Conservation (phyloP, 2,888 invertebrate genomes). For the Caenorhabditis becei region DNA sequence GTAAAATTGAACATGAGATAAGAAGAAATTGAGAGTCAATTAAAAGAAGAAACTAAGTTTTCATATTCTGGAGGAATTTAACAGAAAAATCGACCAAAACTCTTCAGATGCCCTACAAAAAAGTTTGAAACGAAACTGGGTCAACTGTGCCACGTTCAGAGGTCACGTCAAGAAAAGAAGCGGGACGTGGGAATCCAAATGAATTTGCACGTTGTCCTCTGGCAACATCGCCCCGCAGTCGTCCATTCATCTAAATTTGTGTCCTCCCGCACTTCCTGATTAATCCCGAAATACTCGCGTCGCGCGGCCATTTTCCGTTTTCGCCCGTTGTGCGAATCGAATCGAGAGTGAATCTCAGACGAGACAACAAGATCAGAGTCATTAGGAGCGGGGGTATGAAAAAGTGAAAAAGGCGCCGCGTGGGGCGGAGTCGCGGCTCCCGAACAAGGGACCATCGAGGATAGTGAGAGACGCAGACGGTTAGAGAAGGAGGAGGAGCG, state of each 20-base stretch:
- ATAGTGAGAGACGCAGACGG: slow-evolving; percentile 26
- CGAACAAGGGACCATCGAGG: background rate
- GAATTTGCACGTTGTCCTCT: background rate
- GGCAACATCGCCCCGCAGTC: background rate
- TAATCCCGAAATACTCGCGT: slow-evolving; percentile 10
- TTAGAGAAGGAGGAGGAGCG: slow-evolving; percentile 18
- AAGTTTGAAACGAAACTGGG: no score
- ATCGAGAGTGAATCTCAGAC: background rate
- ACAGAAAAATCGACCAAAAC: no score
- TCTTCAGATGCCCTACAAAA: no score
- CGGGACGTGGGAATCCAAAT: no score
- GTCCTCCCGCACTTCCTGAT: slow-evolving; percentile 17
- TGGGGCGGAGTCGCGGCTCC: slow-evolving; percentile 24
- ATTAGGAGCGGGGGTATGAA: background rate
- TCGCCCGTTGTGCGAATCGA: background rate
- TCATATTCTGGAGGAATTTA: no score
- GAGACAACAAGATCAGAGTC: no score
- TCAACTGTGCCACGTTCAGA: no score
- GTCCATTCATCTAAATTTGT: slow-evolving; percentile 21
- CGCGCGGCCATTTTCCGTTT: background rate
- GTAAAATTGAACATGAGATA: no score
- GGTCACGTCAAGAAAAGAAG: no score
- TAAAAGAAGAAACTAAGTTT: no score
- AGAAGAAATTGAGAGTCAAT: no score
- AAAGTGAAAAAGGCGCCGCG: slow-evolving; percentile 22